Evolutionary conservation across 2,113 vertebrate species (phyloP).

Genomic region (Heptranchias perlo): DNA sequence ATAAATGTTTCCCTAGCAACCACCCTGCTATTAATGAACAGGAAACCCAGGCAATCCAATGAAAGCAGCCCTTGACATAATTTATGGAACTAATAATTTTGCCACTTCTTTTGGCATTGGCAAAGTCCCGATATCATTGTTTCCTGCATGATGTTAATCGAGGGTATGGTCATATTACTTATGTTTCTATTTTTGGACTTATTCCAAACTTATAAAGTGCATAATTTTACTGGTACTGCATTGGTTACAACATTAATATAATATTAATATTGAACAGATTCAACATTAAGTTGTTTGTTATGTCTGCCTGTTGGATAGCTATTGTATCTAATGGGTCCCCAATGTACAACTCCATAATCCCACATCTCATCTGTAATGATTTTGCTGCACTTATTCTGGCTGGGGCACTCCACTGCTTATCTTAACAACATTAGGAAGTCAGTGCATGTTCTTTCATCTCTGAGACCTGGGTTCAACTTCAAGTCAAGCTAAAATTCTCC

Average conservation of each 20-base stretch:
- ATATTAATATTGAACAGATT: not conserved
- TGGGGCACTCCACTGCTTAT: not conserved
- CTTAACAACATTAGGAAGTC: not conserved
- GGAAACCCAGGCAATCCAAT: not conserved
- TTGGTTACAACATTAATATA: not conserved
- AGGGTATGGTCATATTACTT: not conserved
- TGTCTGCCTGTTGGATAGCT: not conserved
- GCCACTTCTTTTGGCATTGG: not conserved
- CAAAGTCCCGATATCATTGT: not conserved
- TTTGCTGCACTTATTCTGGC: not conserved
- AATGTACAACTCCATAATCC: not conserved
- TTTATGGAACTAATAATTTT: slow-evolving; percentile 19
- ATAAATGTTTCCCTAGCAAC: slow-evolving; percentile 3
- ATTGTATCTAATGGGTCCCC: not conserved
- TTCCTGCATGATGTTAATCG: not conserved
- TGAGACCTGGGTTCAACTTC: not conserved
- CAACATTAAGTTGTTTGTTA: slow-evolving; percentile 1
- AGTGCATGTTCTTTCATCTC: not conserved
- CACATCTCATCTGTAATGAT: not conserved
- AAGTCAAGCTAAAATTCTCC: not conserved
- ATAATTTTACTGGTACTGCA: not conserved
- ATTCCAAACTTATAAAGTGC: not conserved
- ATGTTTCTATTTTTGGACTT: not conserved
- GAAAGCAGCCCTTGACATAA: not conserved
- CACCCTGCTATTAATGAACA: not conserved